Conservation (phyloP, 1,140 invertebrate species). For the Nasonia giraulti region DNA sequence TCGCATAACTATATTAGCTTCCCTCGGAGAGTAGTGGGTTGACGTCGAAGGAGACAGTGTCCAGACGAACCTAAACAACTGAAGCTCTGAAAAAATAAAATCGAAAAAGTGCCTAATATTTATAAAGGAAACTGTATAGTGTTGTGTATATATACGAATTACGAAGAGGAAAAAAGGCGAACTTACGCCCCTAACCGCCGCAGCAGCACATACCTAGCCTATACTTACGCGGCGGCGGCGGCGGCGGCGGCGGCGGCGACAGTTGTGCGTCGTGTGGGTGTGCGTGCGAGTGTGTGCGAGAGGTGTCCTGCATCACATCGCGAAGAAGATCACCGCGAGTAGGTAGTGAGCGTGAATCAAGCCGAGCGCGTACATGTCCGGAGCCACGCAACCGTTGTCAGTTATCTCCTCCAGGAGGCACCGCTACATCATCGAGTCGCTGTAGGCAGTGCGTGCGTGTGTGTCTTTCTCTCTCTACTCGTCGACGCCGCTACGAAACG, state of each 20-base stretch:
- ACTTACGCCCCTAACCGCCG: not conserved
- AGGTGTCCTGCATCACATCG: not conserved
- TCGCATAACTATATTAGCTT: no score
- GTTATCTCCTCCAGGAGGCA: not conserved
- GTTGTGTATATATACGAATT: not conserved
- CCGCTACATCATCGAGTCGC: not conserved
- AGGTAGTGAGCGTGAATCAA: not conserved
- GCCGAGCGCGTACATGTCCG: slow-evolving; percentile 35
- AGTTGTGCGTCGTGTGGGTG: not conserved
- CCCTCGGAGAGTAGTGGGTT: no score
- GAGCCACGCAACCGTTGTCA: not conserved
- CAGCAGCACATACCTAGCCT: not conserved
- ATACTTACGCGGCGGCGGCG: not conserved
- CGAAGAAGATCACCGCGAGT: not conserved
- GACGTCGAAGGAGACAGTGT: no score
- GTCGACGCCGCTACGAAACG: not conserved
- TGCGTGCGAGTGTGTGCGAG: not conserved
- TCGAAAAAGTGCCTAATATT: no score
- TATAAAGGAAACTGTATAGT: no score
- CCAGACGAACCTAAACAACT: no score
- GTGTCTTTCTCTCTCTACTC: not conserved
- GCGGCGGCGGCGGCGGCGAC: no score
- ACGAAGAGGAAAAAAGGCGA: not conserved
- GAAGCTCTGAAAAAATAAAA: no score
- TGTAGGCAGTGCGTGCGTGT: not conserved